Conservation (phyloP, 2,113 vertebrate genomes). For the Stercorarius parasiticus region DNA sequence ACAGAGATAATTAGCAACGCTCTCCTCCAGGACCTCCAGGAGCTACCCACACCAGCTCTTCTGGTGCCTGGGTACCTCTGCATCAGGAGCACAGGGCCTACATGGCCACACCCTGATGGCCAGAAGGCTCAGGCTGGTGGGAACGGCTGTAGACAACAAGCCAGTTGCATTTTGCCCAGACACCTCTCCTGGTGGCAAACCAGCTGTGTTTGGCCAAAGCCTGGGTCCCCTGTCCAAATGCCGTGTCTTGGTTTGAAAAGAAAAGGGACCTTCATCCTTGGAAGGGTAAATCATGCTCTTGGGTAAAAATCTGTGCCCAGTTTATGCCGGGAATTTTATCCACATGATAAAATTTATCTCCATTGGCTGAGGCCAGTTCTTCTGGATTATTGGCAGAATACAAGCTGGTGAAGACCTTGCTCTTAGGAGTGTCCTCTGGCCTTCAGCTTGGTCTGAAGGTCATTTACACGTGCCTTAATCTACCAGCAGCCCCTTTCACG, state of each 20-base stretch:
- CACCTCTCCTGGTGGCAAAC: not conserved
- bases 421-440: not conserved
- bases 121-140: not conserved
- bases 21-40: not conserved
- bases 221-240: not conserved
- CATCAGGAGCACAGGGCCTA: too few species aligned
- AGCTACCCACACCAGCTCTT: not conserved
- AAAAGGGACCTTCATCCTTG: not conserved
- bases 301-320: not conserved
- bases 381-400: not conserved
- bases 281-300: not conserved
- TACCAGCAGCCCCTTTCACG: not conserved
- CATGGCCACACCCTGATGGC: not conserved
- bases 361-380: not conserved
- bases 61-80: not conserved
- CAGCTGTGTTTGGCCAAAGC: not conserved
- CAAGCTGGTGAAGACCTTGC: not conserved
- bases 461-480: not conserved
- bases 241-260: not conserved
- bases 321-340: not conserved
- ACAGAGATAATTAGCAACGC: not conserved
- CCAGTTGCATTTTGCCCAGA: not conserved
- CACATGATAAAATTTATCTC: not conserved
- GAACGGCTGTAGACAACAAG: not conserved
- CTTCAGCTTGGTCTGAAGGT: not conserved